Conservation (phyloP, 2,888 invertebrate species). For the Andrena hattorfiana region DNA sequence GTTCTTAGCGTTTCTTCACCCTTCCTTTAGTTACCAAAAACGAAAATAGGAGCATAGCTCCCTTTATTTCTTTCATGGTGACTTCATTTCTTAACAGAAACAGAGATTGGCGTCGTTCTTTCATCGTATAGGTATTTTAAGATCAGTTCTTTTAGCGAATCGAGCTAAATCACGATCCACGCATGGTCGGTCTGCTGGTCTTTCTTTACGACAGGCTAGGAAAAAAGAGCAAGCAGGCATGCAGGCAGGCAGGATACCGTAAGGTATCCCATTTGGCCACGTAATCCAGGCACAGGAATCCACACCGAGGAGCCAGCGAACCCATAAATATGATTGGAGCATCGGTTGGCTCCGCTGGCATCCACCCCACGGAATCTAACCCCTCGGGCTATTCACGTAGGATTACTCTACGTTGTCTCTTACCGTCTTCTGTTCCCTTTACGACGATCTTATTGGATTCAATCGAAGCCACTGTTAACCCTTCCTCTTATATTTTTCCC, state of each 20-base stretch:
- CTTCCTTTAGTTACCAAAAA: too few species aligned
- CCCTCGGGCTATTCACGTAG: conserved; percentile 76
- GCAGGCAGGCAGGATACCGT: conserved; percentile 66
- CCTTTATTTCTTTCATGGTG: too few species aligned
- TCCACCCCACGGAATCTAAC: conserved; percentile 68
- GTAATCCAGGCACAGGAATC: conserved; percentile 77
- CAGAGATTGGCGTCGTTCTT: neutral
- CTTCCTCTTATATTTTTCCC: conserved; percentile 59
- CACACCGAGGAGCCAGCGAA: conserved; percentile 70
- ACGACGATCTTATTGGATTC: conserved; percentile 81
- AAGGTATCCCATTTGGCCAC: conserved; percentile 81
- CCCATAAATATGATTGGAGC: conserved; percentile 84
- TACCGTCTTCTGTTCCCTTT: conserved; percentile 78
- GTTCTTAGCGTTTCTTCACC: too few species aligned
- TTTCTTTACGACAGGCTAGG: conserved; percentile 65
- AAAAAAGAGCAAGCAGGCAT: conserved; percentile 52
- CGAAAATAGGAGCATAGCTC: too few species aligned
- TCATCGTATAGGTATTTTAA: neutral
- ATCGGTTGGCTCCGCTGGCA: conserved; percentile 71
- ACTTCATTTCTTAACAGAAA: neutral
- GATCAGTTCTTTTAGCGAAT: conserved; percentile 21
- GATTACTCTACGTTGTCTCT: conserved; percentile 79
- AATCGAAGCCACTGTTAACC: conserved; percentile 75
- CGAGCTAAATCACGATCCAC: conserved; percentile 46
- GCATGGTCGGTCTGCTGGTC: conserved; percentile 49